Evolutionary conservation across 2,888 invertebrate species (phyloP), one percentile per base, ranked within the genome.

Genomic region (Callyntrura guangdongensis): DNA sequence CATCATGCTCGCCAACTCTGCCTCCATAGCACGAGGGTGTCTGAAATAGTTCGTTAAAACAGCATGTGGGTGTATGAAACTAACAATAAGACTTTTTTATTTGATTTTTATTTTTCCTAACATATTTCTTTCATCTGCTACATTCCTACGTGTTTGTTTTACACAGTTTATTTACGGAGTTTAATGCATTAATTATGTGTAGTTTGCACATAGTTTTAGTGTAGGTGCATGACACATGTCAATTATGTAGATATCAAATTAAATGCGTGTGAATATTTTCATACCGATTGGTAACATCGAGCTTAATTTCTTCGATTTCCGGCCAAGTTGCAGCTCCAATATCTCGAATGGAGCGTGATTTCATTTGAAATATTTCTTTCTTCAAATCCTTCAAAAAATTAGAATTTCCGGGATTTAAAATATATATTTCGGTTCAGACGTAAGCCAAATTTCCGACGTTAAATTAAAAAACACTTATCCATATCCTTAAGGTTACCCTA

Each of bases 271-370:
- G 2, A 36, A 36, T 36, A 6, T 2, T 36, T 36, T 22, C n/a
- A 53, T 77, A 77, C 77, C 77, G 22, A 53, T n/a, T 1, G 20
- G 14, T 2, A 49, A 9, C 17, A 3, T 69, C 22, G 0, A 22
- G 12, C 49, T 77, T 25, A 0, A 5, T 22, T 74, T 49, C 20
- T 11, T 47, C 47, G 3, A 47, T 1, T 20, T 49, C 20, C 3
- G 77, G 77, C 77, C 77, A 77, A 11, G 49, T 77, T 0, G 53
- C 77, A 5, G 77, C 77, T 14, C 53, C 53, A 6, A 77, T 25
- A 14, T 77, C 77, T 12, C 77, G 53, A n/a, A 1, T 25, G 17
- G 20, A 47, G 8, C 72, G 72, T 12, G 49, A 20, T 20, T 17
- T 74, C 1, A 47, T 69, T 22, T 17, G 64, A 25, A 53, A 53